Percentiles rank a stretch among this genome's conserved stretches.
These are phyloP conservation scores for Lissocephala sabroskyi DNA, from an alignment of 2,888 invertebrate genomes.

Conservation along the genomic window DNA sequence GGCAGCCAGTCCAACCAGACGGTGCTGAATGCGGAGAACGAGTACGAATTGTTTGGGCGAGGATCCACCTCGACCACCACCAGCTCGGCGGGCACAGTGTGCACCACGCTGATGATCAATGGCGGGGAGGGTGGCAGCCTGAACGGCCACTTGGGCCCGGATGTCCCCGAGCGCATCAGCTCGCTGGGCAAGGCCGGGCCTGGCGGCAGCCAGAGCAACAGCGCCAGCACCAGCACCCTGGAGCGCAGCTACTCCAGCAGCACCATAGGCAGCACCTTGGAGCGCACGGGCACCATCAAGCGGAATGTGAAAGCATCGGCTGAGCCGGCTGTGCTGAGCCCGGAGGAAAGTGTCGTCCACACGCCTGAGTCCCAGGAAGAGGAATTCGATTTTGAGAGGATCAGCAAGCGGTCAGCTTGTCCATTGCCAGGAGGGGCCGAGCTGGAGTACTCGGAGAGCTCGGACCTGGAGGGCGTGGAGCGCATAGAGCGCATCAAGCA, in stretches of 20 bases:
- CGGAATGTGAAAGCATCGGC: conserved; percentile 65
- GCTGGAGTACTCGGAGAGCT: conserved; percentile 89
- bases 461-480: conserved; percentile 90
- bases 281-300: conserved; percentile 73
- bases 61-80: conserved; percentile 93
- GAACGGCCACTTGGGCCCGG: conserved; percentile 78
- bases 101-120: conserved; percentile 84
- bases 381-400: conserved; percentile 63
- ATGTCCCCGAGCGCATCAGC: conserved; percentile 87
- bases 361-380: conserved; percentile 64
- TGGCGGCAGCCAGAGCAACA: conserved; percentile 39
- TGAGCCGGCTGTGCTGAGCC: conserved; percentile 72
- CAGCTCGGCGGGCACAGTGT: conserved; percentile 91
- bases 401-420: conserved; percentile 44
- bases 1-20: conserved; percentile 82
- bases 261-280: conserved; percentile 71
- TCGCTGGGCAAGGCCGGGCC: conserved; percentile 78
- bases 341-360: conserved; percentile 63
- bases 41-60: conserved; percentile 92
- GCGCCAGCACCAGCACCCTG: conserved; percentile 76
- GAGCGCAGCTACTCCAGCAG: conserved; percentile 75
- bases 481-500: conserved; percentile 87
- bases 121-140: conserved; percentile 75
- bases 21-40: conserved; percentile 84
- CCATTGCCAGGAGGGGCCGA: conserved; percentile 73